phyloP scores from a whole-genome alignment of 2,888 invertebrate species.

The Coecobrya sp. region DNA sequence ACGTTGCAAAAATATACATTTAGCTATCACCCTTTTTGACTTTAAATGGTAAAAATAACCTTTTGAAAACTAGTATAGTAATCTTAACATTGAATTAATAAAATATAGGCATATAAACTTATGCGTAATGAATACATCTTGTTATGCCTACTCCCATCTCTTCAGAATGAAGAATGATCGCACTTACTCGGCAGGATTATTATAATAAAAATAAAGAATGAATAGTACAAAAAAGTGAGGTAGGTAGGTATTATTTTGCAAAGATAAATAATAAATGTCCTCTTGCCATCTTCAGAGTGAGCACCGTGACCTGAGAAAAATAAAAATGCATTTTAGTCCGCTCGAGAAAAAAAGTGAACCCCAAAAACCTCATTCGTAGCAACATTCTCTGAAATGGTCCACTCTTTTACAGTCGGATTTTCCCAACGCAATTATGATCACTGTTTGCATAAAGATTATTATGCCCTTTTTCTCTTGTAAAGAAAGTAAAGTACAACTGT shows the following conservation, averaged over 20 bases:
- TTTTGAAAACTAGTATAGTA: slow-evolving; percentile 36
- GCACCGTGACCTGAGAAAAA: slow-evolving; percentile 22
- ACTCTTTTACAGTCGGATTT: slow-evolving; percentile 19
- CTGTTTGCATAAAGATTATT: neutral
- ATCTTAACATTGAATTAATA: slow-evolving; percentile 2
- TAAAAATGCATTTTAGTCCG: neutral
- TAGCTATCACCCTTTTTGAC: slow-evolving; percentile 53
- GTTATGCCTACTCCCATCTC: neutral
- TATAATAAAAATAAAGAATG: neutral
- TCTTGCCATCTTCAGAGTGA: neutral
- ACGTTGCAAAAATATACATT: slow-evolving; percentile 28
- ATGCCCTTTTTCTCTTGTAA: neutral
- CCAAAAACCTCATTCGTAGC: neutral
- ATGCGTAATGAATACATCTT: slow-evolving; percentile 12
- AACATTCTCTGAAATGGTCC: neutral
- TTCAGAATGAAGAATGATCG: neutral
- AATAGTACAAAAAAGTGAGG: neutral
- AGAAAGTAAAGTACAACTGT: slow-evolving; percentile 21
- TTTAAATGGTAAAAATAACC: slow-evolving; percentile 41
- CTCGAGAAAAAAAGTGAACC: neutral
- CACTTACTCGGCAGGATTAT: neutral
- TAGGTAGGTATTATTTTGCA: neutral
- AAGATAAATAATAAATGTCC: neutral
- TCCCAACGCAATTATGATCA: neutral
- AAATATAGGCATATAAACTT: neutral